Evolutionary conservation across 1,140 invertebrate genomes (phyloP), one percentile per base, ranked within the genome.

Genomic region (Nasonia giraulti): DNA sequence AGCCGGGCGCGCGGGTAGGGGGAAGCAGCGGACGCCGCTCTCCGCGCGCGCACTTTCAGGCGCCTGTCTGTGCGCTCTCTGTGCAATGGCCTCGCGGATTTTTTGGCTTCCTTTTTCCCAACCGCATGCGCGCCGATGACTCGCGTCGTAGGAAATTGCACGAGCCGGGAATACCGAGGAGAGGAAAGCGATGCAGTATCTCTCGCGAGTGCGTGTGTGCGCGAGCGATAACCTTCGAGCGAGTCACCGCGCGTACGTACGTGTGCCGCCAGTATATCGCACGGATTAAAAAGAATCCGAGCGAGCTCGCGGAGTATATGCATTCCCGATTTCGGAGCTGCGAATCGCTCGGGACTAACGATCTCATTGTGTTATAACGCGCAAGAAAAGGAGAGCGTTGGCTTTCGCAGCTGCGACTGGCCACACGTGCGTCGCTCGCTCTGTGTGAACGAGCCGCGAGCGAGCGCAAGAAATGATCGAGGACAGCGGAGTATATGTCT

Each of bases 261-360:
- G 40, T 44, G 40, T 44, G 10, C 40, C 7, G 40, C 1, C 40
- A 10, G 40, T 44, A 10, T 44, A n/a, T 27, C 27, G 27, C 8
- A n/a, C 7, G 33, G 80, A 81, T 83, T 68, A 68, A 47, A 68
- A 47, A 83, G 55, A 77, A 77, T 83, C 27, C 81, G 11, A 12
- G 47, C 55, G 55, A 12, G 81, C 71, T 69, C 27, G 78, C 27
- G 33, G 5, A 37, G 33, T 37, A 6, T 37, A 37, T 5, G 33
- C 33, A 6, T 37, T 37, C 5, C 5, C 33, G 5, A 37, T 37
- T 37, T 37, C 33, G 33, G 33, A 37, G 33, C 33, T 37, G 33
- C 5, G 33, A 37, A 37, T 37, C 33, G 33, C 5, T 37, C 3
- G 33, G 5, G 4, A 37, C 33, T 37, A 37, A 37, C 33, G 33